Conservation (phyloP, 2,113 vertebrate species). For the Zosterops lateralis region DNA sequence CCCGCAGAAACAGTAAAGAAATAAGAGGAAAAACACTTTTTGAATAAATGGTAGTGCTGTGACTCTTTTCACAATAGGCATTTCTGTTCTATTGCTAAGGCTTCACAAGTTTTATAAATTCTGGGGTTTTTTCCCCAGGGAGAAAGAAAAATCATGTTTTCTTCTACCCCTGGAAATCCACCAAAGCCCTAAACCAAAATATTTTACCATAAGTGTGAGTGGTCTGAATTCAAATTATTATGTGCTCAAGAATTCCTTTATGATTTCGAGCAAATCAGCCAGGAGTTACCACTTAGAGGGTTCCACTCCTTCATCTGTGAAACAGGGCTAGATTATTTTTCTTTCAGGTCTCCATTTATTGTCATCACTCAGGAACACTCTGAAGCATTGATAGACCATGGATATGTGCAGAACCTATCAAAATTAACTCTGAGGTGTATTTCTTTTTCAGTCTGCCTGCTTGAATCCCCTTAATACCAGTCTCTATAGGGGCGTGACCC, state of each 20-base stretch:
- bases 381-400: background rate
- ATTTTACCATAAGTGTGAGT: background rate
- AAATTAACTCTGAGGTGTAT: conserved; percentile 12
- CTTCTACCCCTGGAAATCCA: background rate
- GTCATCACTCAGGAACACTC: background rate
- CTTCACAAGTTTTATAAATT: background rate
- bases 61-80: background rate
- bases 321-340: background rate
- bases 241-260: background rate
- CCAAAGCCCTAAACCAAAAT: background rate
- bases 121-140: background rate
- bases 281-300: background rate
- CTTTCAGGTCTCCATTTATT: background rate
- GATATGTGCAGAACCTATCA: background rate
- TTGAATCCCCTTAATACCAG: background rate
- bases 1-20: background rate
- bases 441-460: background rate
- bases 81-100: background rate
- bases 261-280: background rate
- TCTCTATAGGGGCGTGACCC: background rate
- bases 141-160: background rate
- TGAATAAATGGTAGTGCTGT: background rate
- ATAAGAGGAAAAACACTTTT: background rate
- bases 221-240: background rate
- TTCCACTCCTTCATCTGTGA: background rate